A percentile compares a stretch with the other conserved stretches of the same genome.
These are phyloP conservation scores for Exocentrus adspersus DNA, from an alignment of 2,888 invertebrate species.

Conservation along the genomic window DNA sequence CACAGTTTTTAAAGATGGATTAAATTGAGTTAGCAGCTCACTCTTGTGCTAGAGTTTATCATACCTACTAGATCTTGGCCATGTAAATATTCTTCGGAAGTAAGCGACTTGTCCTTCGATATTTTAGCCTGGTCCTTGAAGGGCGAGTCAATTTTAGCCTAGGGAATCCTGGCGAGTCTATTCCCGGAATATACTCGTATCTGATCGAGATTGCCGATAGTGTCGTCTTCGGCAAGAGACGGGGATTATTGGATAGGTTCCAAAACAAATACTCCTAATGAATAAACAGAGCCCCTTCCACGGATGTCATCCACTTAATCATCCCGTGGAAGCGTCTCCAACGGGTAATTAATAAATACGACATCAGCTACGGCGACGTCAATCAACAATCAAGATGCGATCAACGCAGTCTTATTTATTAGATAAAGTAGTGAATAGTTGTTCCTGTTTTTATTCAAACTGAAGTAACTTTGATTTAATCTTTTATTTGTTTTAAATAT, in stretches of 20 bases:
- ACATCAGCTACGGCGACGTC: slow-evolving; percentile 55
- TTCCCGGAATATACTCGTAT: neutral
- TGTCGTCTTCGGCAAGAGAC: neutral
- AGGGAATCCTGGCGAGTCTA: neutral
- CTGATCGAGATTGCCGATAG: neutral
- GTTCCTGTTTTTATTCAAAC: slow-evolving; percentile 22
- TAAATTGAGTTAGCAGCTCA: too few relatives aligned
- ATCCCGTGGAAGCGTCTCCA: slow-evolving; percentile 56
- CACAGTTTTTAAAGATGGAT: too few relatives aligned
- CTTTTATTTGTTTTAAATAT: too few relatives aligned
- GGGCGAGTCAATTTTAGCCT: too few relatives aligned
- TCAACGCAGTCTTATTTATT: slow-evolving; percentile 53
- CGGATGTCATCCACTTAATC: slow-evolving; percentile 58
- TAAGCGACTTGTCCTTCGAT: too few relatives aligned
- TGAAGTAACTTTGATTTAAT: neutral
- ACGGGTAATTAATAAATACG: slow-evolving; percentile 60
- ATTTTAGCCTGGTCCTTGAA: neutral
- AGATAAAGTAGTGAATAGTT: slow-evolving; percentile 31
- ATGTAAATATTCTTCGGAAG: too few relatives aligned
- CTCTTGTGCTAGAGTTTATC: too few relatives aligned
- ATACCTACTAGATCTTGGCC: too few relatives aligned
- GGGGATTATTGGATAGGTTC: slow-evolving; percentile 31
- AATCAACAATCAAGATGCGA: slow-evolving; percentile 61
- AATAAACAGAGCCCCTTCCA: slow-evolving; percentile 57
- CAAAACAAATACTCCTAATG: slow-evolving; percentile 52